Evolutionary conservation across 1,140 invertebrate genomes (phyloP), one percentile per base, ranked within the genome.

Genomic region (Mesaphorura yosii): DNA sequence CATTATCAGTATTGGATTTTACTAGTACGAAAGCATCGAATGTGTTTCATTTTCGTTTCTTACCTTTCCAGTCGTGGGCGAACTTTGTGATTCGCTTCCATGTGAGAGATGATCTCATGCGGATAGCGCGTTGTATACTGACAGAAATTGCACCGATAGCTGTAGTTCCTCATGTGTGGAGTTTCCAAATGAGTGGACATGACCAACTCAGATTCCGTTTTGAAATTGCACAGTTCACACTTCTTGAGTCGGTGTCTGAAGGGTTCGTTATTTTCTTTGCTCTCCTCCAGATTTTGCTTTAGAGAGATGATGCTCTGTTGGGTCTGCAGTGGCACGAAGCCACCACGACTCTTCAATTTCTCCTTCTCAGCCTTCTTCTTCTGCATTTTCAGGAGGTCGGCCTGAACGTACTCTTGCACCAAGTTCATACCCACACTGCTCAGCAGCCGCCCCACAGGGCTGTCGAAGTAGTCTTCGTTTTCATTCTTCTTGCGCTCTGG

Each of bases 401-500:
- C 81, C 72, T 95, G 90, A 6, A 94, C 90, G 68, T 80, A 87
- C 68, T 95, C 89, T 68, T 92, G 88, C 1, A 92, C 89, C 51
- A 94, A 74, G 68, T 86, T 88, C 45, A 88, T 75, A 7, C 92
- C 91, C 57, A 95, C 86, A 64, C 90, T 86, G 69, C 86, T 86
- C 60, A 95, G 88, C 67, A 95, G 90, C 67, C 89, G 88, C 2
- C 90, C 89, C 38, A 91, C 69, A 2, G 88, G 80, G 67, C 84
- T 80, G 57, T 89, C 82, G 69, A 91, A 90, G 66, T 88, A 88
- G 34, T 63, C 57, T 29, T 63, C 61, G 12, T 51, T 53, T 45
- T 58, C 40, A 12, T 7, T 39, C 34, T 29, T 54, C 54, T 64
- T 55, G 5, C 34, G 27, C 42, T 40, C 20, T 41, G 26, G 19